Base-by-base conservation (phyloP, 2,113 vertebrate genomes). In the Rhea pennata region DNA sequence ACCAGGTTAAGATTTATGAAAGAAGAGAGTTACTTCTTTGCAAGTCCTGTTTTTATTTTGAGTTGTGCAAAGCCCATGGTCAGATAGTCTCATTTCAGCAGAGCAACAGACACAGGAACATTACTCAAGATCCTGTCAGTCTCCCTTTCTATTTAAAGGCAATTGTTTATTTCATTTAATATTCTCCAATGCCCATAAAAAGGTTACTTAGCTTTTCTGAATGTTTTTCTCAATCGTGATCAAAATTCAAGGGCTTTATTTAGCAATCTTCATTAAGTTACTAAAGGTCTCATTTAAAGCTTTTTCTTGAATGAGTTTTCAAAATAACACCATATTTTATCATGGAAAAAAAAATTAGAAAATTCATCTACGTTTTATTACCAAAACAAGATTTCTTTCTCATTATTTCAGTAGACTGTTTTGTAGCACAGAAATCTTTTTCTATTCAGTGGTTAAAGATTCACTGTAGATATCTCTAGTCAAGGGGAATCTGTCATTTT, bases 401-500 rank as follows among this genome's bases (percentile, higher is more conserved):
- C 48, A 3, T 83, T 90, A 61, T 75, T 92, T 71, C 50, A 85
- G 66, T 31, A 90, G 40, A 40, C n/a, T 79, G 27, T 42, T 26
- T 66, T 70, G 36, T 27, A 83, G 22, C 15, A 77, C 12, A 61
- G 26, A 78, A 77, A 29, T 11, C 86, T 88, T 70, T 53, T 88
- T 88, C 83, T 84, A 73, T 36, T 79, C 92, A 90, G 22, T 61
- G 44, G 36, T 69, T 80, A 61, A 27, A 85, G 53, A 62, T 62
- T 76, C 59, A 53, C 64, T 73, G 40, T 39, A 73, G 76, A 51
- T 88, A 53, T 46, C 48, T 73, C 71, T 88, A 64, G 69, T 61
- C 67, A 92, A 72, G 44, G 79, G 66, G 31, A 93, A 93, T 65
- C 20, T 66, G 50, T 90, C 64, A 77, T 90, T 93, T 86, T 73